Percentiles rank a stretch among this genome's conserved stretches.
phyloP scores from a whole-genome alignment of 2,888 invertebrate species.

The Arctia plantaginis region DNA sequence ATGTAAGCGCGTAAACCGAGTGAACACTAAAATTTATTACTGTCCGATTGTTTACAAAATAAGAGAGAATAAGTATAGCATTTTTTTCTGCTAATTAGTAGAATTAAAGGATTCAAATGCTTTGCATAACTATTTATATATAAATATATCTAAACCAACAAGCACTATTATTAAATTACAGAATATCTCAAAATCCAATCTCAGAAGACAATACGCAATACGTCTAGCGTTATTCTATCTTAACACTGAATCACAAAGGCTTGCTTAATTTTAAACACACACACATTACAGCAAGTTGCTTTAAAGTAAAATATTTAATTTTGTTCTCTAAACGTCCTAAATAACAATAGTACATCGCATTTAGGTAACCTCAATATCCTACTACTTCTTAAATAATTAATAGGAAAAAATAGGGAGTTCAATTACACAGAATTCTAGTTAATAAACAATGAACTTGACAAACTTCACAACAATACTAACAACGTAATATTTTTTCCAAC shows the following conservation, averaged over 20 bases:
- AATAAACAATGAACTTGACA: background rate
- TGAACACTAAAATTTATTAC: background rate
- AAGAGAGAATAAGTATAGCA: background rate
- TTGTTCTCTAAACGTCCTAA: background rate
- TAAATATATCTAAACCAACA: background rate
- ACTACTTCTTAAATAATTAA: background rate
- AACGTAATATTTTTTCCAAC: background rate
- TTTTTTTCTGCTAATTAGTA: background rate
- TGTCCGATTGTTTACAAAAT: too few relatives aligned
- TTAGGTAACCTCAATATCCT: background rate
- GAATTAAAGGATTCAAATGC: background rate
- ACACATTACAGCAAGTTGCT: background rate
- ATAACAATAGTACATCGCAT: background rate
- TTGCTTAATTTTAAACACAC: too few relatives aligned
- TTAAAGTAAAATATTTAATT: background rate
- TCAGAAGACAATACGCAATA: background rate
- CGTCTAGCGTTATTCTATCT: background rate
- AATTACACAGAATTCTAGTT: background rate
- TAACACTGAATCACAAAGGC: background rate
- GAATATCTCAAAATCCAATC: background rate
- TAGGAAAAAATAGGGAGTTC: background rate
- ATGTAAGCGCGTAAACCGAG: too few relatives aligned
- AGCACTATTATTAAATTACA: background rate
- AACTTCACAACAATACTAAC: background rate
- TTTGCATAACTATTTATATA: background rate